phyloP scores from a whole-genome alignment of 2,113 vertebrate species.

The Etia nguti region DNA sequence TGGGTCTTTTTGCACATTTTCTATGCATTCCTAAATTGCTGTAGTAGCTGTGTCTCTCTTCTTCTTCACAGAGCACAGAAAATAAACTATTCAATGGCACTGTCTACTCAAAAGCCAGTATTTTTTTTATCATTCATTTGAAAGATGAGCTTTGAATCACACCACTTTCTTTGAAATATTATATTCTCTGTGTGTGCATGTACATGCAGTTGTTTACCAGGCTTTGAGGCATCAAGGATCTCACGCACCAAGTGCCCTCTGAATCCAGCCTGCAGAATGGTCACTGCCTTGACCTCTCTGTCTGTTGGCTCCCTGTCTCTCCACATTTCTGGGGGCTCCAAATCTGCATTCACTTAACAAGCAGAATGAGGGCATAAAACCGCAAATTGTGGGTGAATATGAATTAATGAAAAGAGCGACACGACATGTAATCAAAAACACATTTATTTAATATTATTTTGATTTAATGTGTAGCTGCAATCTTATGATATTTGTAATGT shows the following conservation, averaged over 20 bases:
- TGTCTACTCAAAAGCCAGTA: background rate
- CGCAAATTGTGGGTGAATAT: background rate
- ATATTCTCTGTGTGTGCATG: background rate
- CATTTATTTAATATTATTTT: background rate
- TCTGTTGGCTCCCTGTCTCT: conserved; percentile 56
- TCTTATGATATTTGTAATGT: background rate
- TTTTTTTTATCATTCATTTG: background rate
- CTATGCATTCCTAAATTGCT: background rate
- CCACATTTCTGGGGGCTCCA: conserved; percentile 47
- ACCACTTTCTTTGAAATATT: background rate
- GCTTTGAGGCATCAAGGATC: conserved; percentile 42
- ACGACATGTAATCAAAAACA: background rate
- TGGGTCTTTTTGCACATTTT: background rate
- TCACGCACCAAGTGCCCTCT: conserved; percentile 55
- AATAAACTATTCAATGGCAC: background rate
- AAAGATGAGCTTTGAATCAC: background rate
- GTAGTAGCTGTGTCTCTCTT: background rate
- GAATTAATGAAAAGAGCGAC: background rate
- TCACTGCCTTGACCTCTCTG: conserved; percentile 64
- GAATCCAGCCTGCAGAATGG: conserved; percentile 70
- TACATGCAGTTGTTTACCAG: conserved; percentile 27
- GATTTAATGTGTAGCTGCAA: background rate
- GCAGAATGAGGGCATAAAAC: background rate
- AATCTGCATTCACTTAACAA: background rate
- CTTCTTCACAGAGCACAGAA: background rate